Conservation (phyloP, 2,888 invertebrate genomes). For the Cristatella mucedo region DNA sequence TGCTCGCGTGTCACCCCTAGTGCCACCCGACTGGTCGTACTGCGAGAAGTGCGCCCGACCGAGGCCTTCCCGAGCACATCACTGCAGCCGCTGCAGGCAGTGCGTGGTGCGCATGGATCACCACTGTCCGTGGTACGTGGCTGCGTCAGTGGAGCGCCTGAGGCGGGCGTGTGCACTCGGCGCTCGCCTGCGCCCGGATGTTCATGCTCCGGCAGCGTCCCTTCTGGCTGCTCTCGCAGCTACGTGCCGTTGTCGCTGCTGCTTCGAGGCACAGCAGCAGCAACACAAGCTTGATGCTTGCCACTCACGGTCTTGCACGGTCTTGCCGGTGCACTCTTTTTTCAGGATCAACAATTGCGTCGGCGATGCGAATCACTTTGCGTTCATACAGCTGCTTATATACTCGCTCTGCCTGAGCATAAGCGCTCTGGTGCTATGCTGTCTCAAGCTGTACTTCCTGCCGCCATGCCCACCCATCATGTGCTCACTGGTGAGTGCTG, state of each 20-base stretch:
- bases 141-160: too few relatives aligned
- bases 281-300: too few relatives aligned
- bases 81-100: conserved; percentile 1
- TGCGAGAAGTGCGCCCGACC: not conserved
- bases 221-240: too few relatives aligned
- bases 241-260: too few relatives aligned
- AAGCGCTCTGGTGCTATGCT: conserved; percentile 2
- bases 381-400: conserved; percentile 4
- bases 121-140: conserved; percentile 6
- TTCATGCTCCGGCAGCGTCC: too few relatives aligned
- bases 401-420: conserved; percentile 3
- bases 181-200: too few relatives aligned
- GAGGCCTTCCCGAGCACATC: conserved; percentile 1
- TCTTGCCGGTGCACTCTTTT: not conserved
- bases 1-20: too few relatives aligned
- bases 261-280: too few relatives aligned
- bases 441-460: conserved; percentile 1
- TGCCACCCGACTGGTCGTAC: conserved; percentile 6
- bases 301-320: too few relatives aligned
- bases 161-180: too few relatives aligned
- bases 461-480: conserved; percentile 8
- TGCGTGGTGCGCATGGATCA: conserved; percentile 8
- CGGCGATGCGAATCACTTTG: conserved; percentile 4
- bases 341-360: conserved; percentile 9
- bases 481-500: too few relatives aligned